Evolutionary conservation across 2,797 vertebrate genomes (phyloP), one percentile per base, ranked within the genome.

Genomic region (Melanogrammus aeglefinus): DNA sequence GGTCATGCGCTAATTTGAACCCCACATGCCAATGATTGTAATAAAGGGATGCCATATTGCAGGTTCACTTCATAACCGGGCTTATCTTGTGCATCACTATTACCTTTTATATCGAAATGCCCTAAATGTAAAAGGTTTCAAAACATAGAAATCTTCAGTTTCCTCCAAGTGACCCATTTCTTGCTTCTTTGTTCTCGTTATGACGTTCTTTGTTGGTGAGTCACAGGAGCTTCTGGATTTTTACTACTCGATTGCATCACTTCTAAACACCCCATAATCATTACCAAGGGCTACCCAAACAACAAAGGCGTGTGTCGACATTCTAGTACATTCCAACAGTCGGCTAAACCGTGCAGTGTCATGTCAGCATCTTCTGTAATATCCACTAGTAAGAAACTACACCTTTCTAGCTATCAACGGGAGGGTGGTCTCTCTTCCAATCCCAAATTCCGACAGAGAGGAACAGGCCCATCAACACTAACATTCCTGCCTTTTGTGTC

Each of bases 271-370:
- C 2, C 78, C 82, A 80, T 79, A 72, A 72, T 86, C 83, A 87
- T 78, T 27, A 69, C 76, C 71, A 95, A 94, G 94, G 94, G 94
- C 93, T 94, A 93, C n/a, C n/a, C 90, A 91, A 86, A 35, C 27
- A 74, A 90, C 84, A 90, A 91, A 85, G 89, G 88, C 90, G 88
- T 90, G 89, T 88, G 88, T 85, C 87, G 87, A 86, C 69, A 6
- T 77, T 80, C 84, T 39, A 83, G 87, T 89, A 87, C 92, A 94
- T 94, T 94, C 93, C 92, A 85, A 85, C 83, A 91, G 91, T 93
- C 90, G 91, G 27, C 70, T 9, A 72, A 16, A 35, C 70, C 86
- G 41, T 88, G 87, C 87, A 92, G 90, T 93, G 88, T 91, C 91
- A 89, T 83, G 87, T 89, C 90, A 90, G 90, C 91, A 31, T 83